Evolutionary conservation across 2,113 vertebrate genomes (phyloP), one percentile per base, ranked within the genome.

Genomic region (Echinops telfairi): DNA sequence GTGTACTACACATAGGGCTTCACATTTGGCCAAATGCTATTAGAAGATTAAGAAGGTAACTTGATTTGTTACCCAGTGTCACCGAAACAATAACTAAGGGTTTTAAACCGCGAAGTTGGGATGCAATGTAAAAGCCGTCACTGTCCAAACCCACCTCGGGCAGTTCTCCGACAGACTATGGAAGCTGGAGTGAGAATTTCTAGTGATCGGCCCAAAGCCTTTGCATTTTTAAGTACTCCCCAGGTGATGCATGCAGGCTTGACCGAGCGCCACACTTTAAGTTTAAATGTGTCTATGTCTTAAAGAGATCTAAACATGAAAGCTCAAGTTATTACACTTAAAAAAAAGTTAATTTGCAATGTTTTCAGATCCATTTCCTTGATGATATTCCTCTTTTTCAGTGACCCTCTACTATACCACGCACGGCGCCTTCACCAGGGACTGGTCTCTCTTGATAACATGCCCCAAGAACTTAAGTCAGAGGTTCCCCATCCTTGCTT

Each of bases 21-120:
- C 29, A 16, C 47, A 14, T 70, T 29, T 73, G 22, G 33, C 73
- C 11, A 76, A 85, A 89, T 62, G 58, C 6, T n/a, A 27, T 38
- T n/a, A 83, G 86, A 79, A 92, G 31, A 78, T 31, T 23, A 58
- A 53, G 83, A 84, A 57, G 58, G 23, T 70, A 83, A 86, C 5
- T 8, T 47, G 22, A 40, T 64, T 27, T 86, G 75, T 64, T 40
- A 68, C 79, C 6, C 68, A 81, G 22, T 40, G 60, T 66, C 38
- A n/a, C 0, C 73, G 22, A 90, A 58, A 83, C 27, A 66, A 33
- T 73, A 84, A 47, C 92, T 19, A 47, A 2, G 73, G 33, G 1
- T 22, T 88, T 84, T 71, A 40, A 90, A 38, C 6, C 0, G 6
- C n/a, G n/a, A 57, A 70, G 53, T 15, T 40, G 40, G 77, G 58